phyloP scores from a whole-genome alignment of 2,888 invertebrate species.

The Pammene aurita region DNA sequence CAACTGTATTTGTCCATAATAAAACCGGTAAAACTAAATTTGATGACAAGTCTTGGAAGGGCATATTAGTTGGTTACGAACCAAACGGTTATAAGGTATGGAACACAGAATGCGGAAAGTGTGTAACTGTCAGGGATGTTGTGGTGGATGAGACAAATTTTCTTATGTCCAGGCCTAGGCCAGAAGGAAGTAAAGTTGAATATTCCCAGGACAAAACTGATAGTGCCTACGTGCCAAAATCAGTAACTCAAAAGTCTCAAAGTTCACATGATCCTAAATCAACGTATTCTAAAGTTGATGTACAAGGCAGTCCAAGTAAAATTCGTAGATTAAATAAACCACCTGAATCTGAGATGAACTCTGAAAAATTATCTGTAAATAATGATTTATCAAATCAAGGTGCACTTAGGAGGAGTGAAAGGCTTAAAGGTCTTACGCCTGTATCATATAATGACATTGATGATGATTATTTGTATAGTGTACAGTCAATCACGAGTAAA shows the following conservation, averaged over 20 bases:
- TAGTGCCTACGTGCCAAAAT: background rate
- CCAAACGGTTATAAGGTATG: constrained; percentile 58
- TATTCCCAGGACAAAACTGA: constrained; percentile 10
- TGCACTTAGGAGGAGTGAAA: no score
- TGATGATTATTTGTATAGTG: constrained; percentile 5
- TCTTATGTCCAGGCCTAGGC: no score
- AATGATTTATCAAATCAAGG: no score
- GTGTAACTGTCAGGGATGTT: constrained; percentile 52
- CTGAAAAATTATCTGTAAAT: no score
- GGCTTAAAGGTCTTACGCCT: no score
- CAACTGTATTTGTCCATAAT: constrained; percentile 55
- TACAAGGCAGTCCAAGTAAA: background rate
- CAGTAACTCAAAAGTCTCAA: no score
- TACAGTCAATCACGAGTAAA: background rate
- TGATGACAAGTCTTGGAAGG: constrained; percentile 57
- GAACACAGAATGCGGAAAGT: constrained; percentile 46
- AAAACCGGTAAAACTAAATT: constrained; percentile 53
- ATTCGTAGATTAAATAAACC: no score
- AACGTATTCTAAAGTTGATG: background rate
- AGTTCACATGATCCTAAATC: no score
- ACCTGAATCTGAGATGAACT: no score
- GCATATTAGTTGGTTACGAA: constrained; percentile 54
- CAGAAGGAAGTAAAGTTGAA: no score
- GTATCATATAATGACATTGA: constrained; percentile 5
- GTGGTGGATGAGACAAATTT: constrained; percentile 54